These are phyloP conservation scores for Cataglyphis hispanica DNA, from an alignment of 1,140 invertebrate genomes.

Conservation along the genomic window DNA sequence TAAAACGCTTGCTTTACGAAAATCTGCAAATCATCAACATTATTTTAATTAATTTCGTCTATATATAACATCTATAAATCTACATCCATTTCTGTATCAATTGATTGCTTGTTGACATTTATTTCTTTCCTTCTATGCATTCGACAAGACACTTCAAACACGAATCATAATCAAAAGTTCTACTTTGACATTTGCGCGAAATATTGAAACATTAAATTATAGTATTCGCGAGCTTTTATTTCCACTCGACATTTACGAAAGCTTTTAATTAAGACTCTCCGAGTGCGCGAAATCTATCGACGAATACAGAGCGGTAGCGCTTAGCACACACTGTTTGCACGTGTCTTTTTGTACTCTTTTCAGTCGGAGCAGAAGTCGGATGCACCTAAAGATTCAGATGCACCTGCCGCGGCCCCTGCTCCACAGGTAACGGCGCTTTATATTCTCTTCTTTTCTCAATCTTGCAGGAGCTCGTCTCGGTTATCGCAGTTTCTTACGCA, in stretches of 20 bases:
- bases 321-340: conserved; percentile 84
- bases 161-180: conserved; percentile 9
- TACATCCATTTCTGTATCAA: conserved; percentile 24
- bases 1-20: not conserved
- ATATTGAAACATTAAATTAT: not conserved
- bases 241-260: conserved; percentile 6
- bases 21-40: not conserved
- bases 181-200: not conserved
- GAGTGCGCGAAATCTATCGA: conserved; percentile 57
- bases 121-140: not conserved
- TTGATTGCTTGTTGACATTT: conserved; percentile 39
- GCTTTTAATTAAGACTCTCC: conserved; percentile 21
- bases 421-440: conserved; percentile 83
- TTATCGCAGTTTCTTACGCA: conserved; percentile 45
- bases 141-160: not conserved
- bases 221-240: not conserved
- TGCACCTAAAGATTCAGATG: conserved; percentile 85
- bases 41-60: conserved; percentile 14
- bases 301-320: conserved; percentile 69
- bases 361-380: conserved; percentile 85
- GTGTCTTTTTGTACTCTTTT: conserved; percentile 86
- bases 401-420: conserved; percentile 83
- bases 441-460: conserved; percentile 54
- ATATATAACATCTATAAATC: conserved; percentile 58
- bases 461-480: conserved; percentile 47